Conservation (phyloP, 2,797 vertebrate species). For the Morelia viridis region DNA sequence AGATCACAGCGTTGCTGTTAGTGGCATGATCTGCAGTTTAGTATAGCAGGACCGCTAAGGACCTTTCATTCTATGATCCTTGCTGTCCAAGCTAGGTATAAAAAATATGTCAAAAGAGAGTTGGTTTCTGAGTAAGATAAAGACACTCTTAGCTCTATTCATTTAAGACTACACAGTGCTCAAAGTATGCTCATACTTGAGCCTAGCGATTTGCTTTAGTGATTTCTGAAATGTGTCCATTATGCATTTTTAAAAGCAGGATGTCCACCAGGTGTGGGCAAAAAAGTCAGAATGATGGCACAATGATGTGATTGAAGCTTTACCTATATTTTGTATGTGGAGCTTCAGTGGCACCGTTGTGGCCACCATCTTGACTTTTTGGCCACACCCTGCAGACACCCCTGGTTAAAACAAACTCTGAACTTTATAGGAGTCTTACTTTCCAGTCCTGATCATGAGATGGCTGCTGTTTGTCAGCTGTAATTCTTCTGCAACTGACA, state of each 20-base stretch:
- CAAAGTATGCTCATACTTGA: background rate
- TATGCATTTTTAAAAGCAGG: background rate
- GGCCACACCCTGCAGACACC: background rate
- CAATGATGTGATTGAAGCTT: background rate
- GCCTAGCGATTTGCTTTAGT: background rate
- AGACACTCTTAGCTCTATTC: background rate
- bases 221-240: background rate
- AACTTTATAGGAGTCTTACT: background rate
- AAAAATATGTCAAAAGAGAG: background rate
- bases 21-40: background rate
- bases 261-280: background rate
- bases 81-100: background rate
- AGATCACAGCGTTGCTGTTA: conserved; percentile 14
- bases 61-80: background rate
- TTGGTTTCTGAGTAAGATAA: background rate
- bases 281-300: background rate
- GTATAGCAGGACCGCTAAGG: background rate
- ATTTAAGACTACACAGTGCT: background rate
- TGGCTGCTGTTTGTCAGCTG: background rate
- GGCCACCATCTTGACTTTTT: background rate
- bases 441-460: background rate
- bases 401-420: background rate
- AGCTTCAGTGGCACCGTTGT: background rate
- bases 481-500: background rate
- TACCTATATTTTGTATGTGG: background rate